Evolutionary conservation across 2,113 vertebrate species (phyloP).

Genomic region (Bos indicus): DNA sequence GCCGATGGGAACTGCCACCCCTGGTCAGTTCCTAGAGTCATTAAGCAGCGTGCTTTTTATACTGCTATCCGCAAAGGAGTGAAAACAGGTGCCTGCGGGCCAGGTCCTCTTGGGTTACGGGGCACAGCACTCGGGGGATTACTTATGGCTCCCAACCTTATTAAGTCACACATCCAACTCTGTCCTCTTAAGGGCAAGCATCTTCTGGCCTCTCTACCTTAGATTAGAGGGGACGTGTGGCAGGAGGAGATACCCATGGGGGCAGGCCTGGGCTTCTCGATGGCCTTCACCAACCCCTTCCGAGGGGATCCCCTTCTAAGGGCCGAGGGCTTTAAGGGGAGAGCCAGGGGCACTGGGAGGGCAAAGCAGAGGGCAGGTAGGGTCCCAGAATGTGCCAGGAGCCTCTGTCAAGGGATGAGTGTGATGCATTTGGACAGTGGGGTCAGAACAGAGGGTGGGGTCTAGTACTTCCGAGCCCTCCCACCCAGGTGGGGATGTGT

Average conservation of each 20-base stretch:
- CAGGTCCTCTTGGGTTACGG: conserved; percentile 39
- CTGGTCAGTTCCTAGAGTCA: conserved; percentile 50
- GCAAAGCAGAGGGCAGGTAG: neutral
- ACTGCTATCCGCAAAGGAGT: conserved; percentile 50
- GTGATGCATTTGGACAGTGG: neutral
- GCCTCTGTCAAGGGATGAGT: neutral
- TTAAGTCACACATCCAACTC: conserved; percentile 53
- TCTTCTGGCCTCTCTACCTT: conserved; percentile 36
- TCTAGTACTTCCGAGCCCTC: neutral
- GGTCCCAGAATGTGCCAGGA: neutral
- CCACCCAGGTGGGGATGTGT: neutral
- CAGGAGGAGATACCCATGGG: neutral
- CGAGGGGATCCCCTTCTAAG: conserved; percentile 50
- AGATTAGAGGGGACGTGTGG: neutral
- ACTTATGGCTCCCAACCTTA: conserved; percentile 53
- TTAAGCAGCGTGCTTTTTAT: conserved; percentile 45
- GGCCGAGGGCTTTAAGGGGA: neutral
- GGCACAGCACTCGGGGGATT: conserved; percentile 37
- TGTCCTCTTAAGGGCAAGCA: conserved; percentile 46
- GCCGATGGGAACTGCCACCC: neutral
- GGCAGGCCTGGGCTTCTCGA: conserved; percentile 1
- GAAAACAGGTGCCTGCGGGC: conserved; percentile 57
- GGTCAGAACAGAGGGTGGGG: neutral
- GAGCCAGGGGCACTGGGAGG: neutral
- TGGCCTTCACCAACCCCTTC: conserved; percentile 41